phyloP scores from a whole-genome alignment of 2,888 invertebrate genomes.

The Cephus runcator region DNA sequence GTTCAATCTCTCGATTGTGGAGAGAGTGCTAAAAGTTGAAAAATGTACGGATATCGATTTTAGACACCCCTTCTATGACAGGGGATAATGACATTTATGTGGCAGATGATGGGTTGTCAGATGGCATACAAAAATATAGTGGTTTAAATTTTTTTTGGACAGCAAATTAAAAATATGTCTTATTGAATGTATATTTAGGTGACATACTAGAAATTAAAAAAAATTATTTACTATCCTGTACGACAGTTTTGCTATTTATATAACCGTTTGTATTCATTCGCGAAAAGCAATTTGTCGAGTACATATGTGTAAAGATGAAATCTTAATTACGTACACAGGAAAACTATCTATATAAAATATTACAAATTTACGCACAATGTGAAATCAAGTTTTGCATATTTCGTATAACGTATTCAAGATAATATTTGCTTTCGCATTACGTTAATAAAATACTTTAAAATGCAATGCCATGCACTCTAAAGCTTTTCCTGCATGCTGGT shows the following conservation, averaged over 20 bases:
- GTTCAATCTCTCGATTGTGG: neutral
- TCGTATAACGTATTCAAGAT: neutral
- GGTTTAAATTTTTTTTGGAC: neutral
- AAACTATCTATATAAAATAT: neutral
- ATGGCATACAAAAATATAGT: neutral
- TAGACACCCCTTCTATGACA: neutral
- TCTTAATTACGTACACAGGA: neutral
- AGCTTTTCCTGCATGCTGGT: neutral
- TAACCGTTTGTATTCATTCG: neutral
- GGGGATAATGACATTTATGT: neutral
- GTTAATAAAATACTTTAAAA: neutral
- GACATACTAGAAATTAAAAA: neutral
- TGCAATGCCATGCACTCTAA: neutral
- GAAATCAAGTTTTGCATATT: neutral
- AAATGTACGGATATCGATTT: neutral
- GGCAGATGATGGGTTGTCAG: neutral
- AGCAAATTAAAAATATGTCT: neutral
- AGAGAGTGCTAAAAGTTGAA: neutral
- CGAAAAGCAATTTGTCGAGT: neutral
- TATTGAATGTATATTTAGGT: neutral
- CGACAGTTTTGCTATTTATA: neutral
- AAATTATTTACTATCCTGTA: neutral
- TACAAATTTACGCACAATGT: neutral
- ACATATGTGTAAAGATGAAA: neutral
- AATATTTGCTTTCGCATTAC: neutral